A percentile compares a stretch with the other conserved stretches of the same genome.
Evolutionary conservation across 2,888 invertebrate genomes (phyloP).

Genomic region (Drosophila falleni): DNA sequence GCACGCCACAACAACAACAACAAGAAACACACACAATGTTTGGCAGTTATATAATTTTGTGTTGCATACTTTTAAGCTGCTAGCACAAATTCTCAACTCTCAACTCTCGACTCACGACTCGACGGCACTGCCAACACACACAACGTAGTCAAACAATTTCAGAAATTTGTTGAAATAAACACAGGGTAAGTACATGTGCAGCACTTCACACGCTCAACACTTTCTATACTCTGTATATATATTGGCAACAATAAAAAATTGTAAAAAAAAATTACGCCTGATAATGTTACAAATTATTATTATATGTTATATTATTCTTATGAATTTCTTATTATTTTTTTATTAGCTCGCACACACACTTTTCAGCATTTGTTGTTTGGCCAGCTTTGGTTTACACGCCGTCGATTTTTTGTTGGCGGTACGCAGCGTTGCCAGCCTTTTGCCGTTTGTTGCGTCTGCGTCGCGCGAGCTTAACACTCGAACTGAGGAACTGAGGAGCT

Average conservation of each 20-base stretch:
- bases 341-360: slow-evolving; percentile 23
- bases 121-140: slow-evolving; percentile 43
- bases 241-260: slow-evolving; percentile 20
- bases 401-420: slow-evolving; percentile 22
- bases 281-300: background rate
- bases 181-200: slow-evolving; percentile 18
- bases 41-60: slow-evolving; percentile 58
- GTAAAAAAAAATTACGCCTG: background rate
- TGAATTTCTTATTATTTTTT: background rate
- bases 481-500: too few relatives aligned
- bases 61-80: slow-evolving; percentile 59
- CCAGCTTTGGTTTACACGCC: slow-evolving; percentile 16
- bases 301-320: background rate
- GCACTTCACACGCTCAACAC: slow-evolving; percentile 9
- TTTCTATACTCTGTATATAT: background rate
- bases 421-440: slow-evolving; percentile 58
- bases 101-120: slow-evolving; percentile 4
- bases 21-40: slow-evolving; percentile 23
- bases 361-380: slow-evolving; percentile 34
- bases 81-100: slow-evolving; percentile 32
- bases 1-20: slow-evolving; percentile 30
- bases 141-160: slow-evolving; percentile 15
- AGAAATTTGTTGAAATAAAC: slow-evolving; percentile 28
- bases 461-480: slow-evolving; percentile 76
- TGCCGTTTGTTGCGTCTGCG: slow-evolving; percentile 59